Base-by-base conservation (phyloP, 2,888 invertebrate genomes). In the Eledona agricola region DNA sequence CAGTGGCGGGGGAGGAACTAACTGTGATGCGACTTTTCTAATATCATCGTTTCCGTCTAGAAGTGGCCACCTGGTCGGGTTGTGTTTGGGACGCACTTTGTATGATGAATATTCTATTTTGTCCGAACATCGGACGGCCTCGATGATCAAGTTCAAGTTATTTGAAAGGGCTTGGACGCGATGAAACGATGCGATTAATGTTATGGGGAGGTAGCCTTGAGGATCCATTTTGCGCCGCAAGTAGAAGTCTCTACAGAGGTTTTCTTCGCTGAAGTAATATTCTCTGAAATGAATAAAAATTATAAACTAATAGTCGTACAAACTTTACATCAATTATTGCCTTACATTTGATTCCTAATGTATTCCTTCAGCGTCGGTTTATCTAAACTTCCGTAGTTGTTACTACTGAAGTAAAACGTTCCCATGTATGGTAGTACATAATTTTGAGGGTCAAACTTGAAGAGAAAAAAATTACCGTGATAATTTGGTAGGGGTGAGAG, bases 201-300 rank as follows among this genome's bases (percentile, higher is more conserved):
- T 88, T 31, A 99, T 87, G 0, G 96, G 95, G 58, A 98, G 85
- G 71, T 89, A 98, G 43, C 99, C 99, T 69, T 95, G 89, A 1
- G 84, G 77, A 66, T 94, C 92, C 99, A 99, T 99, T 83, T 96
- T 96, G 65, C 96, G 87, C 17, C 98, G 86, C 60, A 99, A 82
- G 82, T 94, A 99, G 81, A 97, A 94, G 74, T 99, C 99, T 66
- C 93, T 87, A 65, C 90, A 86, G 47, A 99, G 81, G 80, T 99
- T 99, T 71, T 96, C 96, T 61, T 90, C 89, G 67, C 96, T 96
- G 81, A 99, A 98, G 84, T 99, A 99, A 80, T 99, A 99, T 79
- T 99, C 98, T 73, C 97, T 98, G 82, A 22, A 83, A 34, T 12
- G 26, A 16, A 31, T 31, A 26, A 45, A 10, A 26, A 17, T 17